Evolutionary conservation across 2,888 invertebrate species (phyloP).

Genomic region (Pyrochroa serraticornis): DNA sequence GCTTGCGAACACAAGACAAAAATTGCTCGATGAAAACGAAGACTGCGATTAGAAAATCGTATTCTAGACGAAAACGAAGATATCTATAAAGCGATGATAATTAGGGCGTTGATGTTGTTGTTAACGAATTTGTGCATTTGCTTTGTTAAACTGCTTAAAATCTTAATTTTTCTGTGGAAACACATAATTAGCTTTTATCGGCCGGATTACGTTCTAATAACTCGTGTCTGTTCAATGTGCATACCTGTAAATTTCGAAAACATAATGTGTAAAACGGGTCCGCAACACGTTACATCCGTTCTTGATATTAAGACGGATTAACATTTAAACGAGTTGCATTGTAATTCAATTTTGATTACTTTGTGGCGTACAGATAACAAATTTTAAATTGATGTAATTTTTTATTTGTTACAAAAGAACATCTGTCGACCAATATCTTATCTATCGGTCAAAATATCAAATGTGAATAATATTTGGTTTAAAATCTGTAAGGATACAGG

Average conservation of each 20-base stretch:
- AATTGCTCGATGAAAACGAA: background rate
- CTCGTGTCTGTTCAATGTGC: no score
- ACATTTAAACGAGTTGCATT: no score
- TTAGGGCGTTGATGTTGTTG: background rate
- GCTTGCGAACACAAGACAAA: constrained; percentile 1
- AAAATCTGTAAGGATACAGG: no score
- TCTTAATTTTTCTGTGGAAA: background rate
- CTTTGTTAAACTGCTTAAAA: background rate
- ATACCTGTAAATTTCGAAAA: background rate
- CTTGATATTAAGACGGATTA: background rate
- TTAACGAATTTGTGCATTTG: background rate
- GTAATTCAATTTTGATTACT: no score
- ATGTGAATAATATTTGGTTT: no score
- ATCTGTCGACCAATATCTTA: no score
- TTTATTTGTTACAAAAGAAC: no score
- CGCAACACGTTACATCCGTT: constrained; percentile 1
- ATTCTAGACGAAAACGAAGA: background rate
- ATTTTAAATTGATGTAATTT: no score
- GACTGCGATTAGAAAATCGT: background rate
- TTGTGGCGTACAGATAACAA: no score
- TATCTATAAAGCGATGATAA: background rate
- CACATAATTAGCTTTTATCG: no score
- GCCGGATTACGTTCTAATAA: no score
- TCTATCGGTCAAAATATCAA: no score
- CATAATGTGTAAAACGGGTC: background rate